A percentile compares a stretch with the other conserved stretches of the same genome.
Conservation (phyloP, 37 sponge, comb jelly and placozoan genomes). For the Aplysina aerophoba region DNA sequence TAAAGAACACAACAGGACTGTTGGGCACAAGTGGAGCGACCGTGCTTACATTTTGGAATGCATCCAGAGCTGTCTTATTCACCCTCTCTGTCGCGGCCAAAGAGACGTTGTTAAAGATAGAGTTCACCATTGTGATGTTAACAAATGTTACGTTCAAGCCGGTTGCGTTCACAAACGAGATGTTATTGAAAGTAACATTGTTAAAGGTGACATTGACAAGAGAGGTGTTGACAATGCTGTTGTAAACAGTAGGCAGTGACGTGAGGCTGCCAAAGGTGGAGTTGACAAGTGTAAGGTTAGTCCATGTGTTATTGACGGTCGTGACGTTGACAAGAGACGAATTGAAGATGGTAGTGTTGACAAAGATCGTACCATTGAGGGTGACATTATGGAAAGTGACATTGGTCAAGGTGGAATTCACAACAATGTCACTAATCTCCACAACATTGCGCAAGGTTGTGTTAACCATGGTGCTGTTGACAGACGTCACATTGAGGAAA, state of each 20-base stretch:
- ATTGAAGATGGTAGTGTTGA: constrained; percentile 9
- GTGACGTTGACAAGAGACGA: neutral
- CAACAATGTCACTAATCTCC: too few species aligned
- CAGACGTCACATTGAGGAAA: neutral
- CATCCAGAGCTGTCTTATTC: neutral
- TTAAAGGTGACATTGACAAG: constrained; percentile 18
- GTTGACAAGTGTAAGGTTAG: neutral
- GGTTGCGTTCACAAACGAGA: constrained; percentile 4
- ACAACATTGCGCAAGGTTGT: neutral
- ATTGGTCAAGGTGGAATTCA: neutral
- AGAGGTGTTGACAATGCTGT: neutral
- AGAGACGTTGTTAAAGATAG: constrained; percentile 11
- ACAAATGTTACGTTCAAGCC: constrained; percentile 3
- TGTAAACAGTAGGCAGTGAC: neutral
- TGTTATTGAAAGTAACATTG: constrained; percentile 20
- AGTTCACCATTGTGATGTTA: constrained; percentile 33
- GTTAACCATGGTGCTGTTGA: constrained; percentile 4
- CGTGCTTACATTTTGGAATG: neutral
- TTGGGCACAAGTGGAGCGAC: neutral
- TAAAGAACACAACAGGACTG: neutral
- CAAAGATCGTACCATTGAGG: neutral
- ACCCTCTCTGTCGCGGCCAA: neutral
- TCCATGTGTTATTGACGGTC: neutral
- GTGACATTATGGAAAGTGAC: neutral
- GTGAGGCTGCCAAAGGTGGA: neutral